phyloP scores from a whole-genome alignment of 2,888 invertebrate species.

The Parnassius orleans region DNA sequence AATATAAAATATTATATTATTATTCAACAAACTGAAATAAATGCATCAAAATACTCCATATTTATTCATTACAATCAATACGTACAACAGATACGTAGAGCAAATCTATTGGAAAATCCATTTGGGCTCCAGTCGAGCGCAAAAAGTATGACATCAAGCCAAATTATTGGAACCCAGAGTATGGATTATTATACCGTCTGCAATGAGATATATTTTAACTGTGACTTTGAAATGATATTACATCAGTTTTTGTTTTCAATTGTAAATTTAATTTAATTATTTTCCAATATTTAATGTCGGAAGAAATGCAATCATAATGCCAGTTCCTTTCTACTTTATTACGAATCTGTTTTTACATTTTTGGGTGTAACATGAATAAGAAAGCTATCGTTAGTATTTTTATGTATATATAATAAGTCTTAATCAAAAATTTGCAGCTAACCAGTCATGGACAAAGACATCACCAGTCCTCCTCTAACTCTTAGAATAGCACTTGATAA shows the following conservation, averaged over 20 bases:
- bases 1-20: not conserved
- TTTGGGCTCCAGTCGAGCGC: constrained; percentile 64
- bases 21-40: not conserved
- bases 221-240: not conserved
- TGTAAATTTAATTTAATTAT: no score
- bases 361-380: no score
- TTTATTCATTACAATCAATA: constrained; percentile 23
- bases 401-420: no score
- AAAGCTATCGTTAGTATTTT: no score
- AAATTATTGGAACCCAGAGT: constrained; percentile 64
- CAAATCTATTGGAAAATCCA: constrained; percentile 75
- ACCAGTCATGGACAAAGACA: no score
- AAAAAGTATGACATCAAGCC: constrained; percentile 70
- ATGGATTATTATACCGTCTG: constrained; percentile 39
- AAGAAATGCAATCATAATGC: no score
- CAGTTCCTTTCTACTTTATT: no score
- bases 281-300: no score
- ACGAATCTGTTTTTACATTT: no score
- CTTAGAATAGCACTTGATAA: no score
- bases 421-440: no score
- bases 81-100: constrained; percentile 31
- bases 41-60: constrained; percentile 1
- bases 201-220: constrained; percentile 2
- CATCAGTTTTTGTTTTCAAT: not conserved
- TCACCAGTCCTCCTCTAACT: no score